Conservation (phyloP, 2,113 vertebrate genomes). For the Istiophorus platypterus region DNA sequence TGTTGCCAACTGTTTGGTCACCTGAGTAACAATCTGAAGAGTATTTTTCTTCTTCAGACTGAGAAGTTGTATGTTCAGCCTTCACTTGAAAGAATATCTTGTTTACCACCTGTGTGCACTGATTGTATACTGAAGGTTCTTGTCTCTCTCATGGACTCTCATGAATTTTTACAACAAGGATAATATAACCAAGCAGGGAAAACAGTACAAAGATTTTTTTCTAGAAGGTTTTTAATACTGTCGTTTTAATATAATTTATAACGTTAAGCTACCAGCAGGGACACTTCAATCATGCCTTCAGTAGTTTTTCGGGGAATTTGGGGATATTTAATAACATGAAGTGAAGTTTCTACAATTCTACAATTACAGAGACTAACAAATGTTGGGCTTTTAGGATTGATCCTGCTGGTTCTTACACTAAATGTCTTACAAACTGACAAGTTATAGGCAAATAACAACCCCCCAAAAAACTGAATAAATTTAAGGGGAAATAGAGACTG, state of each 20-base stretch:
- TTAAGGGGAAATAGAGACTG: neutral
- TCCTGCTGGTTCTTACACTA: no score
- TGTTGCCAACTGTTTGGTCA: neutral
- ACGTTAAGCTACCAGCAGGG: no score
- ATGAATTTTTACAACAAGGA: neutral
- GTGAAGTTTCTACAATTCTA: neutral
- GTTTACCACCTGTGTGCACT: constrained; percentile 17
- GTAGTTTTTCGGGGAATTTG: neutral
- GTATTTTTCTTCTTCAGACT: neutral
- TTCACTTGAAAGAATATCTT: constrained; percentile 14
- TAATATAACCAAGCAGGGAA: neutral
- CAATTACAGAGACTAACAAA: neutral
- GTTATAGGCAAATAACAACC: no score
- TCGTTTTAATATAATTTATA: neutral
- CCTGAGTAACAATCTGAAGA: neutral
- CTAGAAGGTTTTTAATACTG: neutral
- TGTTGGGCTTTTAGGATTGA: no score
- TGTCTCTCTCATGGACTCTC: neutral
- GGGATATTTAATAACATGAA: neutral
- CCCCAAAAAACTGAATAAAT: neutral
- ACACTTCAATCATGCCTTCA: neutral
- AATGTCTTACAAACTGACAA: no score
- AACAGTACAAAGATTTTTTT: neutral
- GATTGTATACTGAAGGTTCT: constrained; percentile 13
- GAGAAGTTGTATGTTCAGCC: constrained; percentile 9